Conservation (phyloP, 2,888 invertebrate genomes). For the Conistra vaccinii region DNA sequence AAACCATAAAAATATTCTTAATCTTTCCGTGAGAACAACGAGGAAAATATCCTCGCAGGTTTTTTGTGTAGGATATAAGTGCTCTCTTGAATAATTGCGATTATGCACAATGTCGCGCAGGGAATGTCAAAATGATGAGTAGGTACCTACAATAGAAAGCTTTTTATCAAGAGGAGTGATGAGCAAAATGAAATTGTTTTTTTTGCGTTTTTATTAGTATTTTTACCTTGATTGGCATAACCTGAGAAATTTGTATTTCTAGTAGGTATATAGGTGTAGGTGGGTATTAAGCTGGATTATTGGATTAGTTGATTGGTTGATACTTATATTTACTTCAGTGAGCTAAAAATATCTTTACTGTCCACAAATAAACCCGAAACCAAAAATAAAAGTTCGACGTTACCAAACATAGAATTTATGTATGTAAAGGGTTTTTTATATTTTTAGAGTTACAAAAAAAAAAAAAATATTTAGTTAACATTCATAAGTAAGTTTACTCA, state of each 20-base stretch:
- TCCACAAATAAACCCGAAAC: neutral
- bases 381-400: neutral
- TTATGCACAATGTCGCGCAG: neutral
- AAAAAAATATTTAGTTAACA: neutral
- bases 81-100: neutral
- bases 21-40: neutral
- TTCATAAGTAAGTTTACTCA: neutral
- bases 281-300: neutral
- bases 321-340: neutral
- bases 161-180: neutral
- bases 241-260: too few relatives aligned
- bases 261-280: too few relatives aligned
- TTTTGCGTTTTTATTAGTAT: neutral
- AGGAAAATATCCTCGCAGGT: neutral
- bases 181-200: neutral
- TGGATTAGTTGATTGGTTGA: neutral
- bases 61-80: neutral
- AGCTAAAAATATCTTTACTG: neutral
- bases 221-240: neutral
- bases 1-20: neutral
- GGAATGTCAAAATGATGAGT: slow-evolving; percentile 4
- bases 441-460: neutral
- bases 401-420: neutral
- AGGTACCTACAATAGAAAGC: neutral
- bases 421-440: neutral